These are phyloP conservation scores for Rhabdornis inornatus DNA, from an alignment of 2,113 vertebrate genomes.

Conservation along the genomic window DNA sequence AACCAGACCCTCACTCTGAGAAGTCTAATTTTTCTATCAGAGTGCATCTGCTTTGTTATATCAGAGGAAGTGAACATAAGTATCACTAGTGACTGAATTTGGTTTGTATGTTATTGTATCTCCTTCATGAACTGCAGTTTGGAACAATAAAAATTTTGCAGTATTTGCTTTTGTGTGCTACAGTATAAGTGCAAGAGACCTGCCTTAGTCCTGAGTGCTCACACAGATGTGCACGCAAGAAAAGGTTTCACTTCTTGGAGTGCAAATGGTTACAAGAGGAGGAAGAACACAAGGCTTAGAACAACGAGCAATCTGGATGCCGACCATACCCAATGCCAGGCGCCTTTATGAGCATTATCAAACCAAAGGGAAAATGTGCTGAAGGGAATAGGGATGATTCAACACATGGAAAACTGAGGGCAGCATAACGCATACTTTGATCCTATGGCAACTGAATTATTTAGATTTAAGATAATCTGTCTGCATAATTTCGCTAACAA, in stretches of 20 bases:
- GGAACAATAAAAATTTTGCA: neutral
- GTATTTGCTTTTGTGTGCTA: neutral
- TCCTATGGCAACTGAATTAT: slow-evolving; percentile 57
- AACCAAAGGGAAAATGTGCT: slow-evolving; percentile 22
- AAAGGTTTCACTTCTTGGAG: neutral
- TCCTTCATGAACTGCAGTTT: neutral
- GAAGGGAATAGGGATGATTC: slow-evolving; percentile 36
- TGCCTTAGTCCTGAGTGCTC: neutral
- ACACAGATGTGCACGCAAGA: neutral
- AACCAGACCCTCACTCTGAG: neutral
- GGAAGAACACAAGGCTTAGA: neutral
- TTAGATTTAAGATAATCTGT: slow-evolving; percentile 25
- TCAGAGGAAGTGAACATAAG: neutral
- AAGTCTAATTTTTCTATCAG: neutral
- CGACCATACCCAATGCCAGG: neutral
- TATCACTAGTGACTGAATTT: neutral
- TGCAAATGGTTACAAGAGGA: neutral
- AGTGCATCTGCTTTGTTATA: neutral
- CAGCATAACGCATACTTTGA: neutral
- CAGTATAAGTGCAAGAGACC: neutral
- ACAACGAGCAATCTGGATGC: slow-evolving; percentile 30
- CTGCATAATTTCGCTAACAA: slow-evolving; percentile 6
- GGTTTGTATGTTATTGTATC: neutral
- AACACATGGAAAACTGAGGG: neutral
- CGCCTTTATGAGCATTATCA: slow-evolving; percentile 13